These are phyloP conservation scores for Tapirus indicus DNA, from an alignment of 2,797 vertebrate genomes.

Conservation along the genomic window DNA sequence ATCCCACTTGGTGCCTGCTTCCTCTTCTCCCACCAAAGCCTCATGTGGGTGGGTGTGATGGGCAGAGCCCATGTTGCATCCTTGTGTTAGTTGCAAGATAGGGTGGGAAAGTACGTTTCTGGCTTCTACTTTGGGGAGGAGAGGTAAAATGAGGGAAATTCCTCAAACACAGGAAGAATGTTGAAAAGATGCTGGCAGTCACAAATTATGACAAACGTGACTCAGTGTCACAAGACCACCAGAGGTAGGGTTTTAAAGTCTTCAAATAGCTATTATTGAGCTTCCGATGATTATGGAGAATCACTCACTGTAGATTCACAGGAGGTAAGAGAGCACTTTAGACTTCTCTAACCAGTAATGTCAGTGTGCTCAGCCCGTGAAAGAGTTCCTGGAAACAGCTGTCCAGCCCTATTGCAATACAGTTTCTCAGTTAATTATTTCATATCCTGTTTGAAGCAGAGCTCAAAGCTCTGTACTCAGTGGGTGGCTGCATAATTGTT, in stretches of 20 bases:
- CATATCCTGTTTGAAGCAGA: constrained; percentile 49
- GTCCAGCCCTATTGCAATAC: neutral
- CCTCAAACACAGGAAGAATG: neutral
- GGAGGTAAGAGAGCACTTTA: neutral
- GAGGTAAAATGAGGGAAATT: neutral
- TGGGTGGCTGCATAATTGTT: constrained; percentile 76
- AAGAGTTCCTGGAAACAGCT: neutral
- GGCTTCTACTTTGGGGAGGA: neutral
- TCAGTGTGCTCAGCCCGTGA: neutral
- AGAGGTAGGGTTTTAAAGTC: neutral
- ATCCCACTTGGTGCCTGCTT: no score
- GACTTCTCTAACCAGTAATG: neutral
- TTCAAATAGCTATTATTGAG: neutral
- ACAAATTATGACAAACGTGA: neutral
- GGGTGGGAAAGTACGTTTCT: neutral
- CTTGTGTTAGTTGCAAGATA: neutral
- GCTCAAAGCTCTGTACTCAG: constrained; percentile 66
- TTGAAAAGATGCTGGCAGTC: neutral
- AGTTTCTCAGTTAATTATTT: constrained; percentile 4
- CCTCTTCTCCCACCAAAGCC: neutral
- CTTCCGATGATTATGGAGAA: no score
- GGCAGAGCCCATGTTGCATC: no score
- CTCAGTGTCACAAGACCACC: neutral
- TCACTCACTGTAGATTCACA: neutral
- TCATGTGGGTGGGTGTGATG: neutral